phyloP scores from a whole-genome alignment of 2,888 invertebrate species.

The Tipula lateralis region DNA sequence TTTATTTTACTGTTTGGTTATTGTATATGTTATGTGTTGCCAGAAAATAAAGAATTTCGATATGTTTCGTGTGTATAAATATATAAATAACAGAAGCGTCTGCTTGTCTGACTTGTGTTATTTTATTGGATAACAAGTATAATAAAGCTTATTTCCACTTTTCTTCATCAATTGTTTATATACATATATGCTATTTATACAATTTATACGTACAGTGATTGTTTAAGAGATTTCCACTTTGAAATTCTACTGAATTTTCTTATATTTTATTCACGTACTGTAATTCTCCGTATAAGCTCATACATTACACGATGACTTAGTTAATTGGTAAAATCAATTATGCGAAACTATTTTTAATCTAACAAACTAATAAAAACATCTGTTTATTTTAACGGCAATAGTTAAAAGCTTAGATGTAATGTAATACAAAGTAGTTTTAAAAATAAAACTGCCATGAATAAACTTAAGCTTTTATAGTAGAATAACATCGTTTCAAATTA shows the following conservation, averaged over 20 bases:
- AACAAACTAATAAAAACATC: too few species aligned
- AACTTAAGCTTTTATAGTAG: too few species aligned
- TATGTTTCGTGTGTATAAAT: neutral
- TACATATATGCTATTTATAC: too few species aligned
- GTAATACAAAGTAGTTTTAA: too few species aligned
- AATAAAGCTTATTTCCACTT: neutral
- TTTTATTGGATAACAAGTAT: constrained; percentile 2
- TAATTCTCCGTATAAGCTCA: neutral
- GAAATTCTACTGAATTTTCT: neutral
- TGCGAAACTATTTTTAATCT: neutral
- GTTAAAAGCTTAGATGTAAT: too few species aligned
- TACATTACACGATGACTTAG: neutral
- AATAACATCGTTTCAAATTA: too few species aligned
- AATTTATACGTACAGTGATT: neutral
- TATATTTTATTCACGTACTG: neutral
- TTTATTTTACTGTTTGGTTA: neutral
- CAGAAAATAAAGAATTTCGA: neutral
- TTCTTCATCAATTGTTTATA: neutral
- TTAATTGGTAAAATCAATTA: neutral
- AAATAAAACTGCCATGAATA: too few species aligned
- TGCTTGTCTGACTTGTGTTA: neutral
- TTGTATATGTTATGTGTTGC: neutral
- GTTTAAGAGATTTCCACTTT: neutral
- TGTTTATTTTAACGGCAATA: too few species aligned
- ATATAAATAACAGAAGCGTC: neutral